Conservation (phyloP, 1,140 invertebrate genomes). For the Limonius californicus region DNA sequence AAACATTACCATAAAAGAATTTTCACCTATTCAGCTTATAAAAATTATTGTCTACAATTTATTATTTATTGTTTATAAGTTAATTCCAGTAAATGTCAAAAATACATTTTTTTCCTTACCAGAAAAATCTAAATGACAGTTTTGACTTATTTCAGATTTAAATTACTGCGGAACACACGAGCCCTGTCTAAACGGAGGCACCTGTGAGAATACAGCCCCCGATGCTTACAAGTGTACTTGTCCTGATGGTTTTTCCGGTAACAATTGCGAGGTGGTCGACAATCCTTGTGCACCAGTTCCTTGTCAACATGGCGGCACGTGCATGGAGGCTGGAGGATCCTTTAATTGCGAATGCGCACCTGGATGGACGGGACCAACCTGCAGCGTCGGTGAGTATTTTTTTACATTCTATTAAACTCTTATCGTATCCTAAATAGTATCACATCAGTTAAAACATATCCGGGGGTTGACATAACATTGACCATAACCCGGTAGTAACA, state of each 20-base stretch:
- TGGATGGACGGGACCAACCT: constrained; percentile 81
- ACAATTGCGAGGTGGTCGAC: constrained; percentile 86
- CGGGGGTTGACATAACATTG: no score
- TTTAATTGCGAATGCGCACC: constrained; percentile 78
- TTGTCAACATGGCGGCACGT: constrained; percentile 82
- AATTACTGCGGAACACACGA: constrained; percentile 97
- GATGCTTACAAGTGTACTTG: constrained; percentile 90
- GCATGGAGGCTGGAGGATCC: constrained; percentile 53
- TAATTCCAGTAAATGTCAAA: no score
- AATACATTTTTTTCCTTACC: no score
- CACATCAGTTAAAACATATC: no score
- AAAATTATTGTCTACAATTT: no score
- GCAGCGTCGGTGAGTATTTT: constrained; percentile 60
- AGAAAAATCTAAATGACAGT: no score
- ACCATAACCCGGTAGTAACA: no score
- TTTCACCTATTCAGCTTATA: no score
- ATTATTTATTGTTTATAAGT: no score
- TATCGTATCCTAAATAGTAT: no score
- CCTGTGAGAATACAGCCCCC: constrained; percentile 91
- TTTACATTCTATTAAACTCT: no score
- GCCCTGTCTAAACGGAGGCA: constrained; percentile 92
- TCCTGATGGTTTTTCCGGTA: constrained; percentile 85
- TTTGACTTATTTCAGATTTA: constrained; percentile 64
- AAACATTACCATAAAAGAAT: no score
- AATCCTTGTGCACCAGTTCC: constrained; percentile 88